Conservation (phyloP, 2,888 invertebrate species). For the Vannuccia rotundouncinata region DNA sequence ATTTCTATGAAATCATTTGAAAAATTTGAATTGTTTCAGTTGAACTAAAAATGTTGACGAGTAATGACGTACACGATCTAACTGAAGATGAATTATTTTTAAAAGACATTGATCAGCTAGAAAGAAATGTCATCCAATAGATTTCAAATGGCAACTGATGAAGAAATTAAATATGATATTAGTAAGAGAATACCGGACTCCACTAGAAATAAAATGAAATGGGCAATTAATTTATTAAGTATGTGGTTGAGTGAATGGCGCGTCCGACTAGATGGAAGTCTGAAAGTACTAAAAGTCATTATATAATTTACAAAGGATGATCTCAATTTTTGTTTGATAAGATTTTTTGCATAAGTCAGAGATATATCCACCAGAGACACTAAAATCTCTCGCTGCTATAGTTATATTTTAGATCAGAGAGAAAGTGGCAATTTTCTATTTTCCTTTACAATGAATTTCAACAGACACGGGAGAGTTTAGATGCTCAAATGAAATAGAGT, state of each 20-base stretch:
- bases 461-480: background rate
- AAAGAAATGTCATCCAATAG: no score
- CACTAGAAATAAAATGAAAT: constrained; percentile 5
- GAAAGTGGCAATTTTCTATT: background rate
- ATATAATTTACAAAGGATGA: background rate
- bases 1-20: background rate
- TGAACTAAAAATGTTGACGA: background rate
- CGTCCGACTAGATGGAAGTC: background rate
- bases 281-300: background rate
- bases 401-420: constrained; percentile 2
- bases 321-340: background rate
- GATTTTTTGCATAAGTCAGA: background rate
- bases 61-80: no score
- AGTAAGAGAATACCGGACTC: background rate
- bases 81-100: no score
- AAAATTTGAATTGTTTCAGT: background rate
- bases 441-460: background rate
- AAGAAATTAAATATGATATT: constrained; percentile 1
- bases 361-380: constrained; percentile 3
- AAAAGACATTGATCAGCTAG: no score
- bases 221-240: background rate
- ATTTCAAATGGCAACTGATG: background rate
- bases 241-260: background rate
- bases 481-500: constrained; percentile 6
- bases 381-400: background rate